Base-by-base conservation (phyloP, 2,888 invertebrate species). In the Philaethria dido region DNA sequence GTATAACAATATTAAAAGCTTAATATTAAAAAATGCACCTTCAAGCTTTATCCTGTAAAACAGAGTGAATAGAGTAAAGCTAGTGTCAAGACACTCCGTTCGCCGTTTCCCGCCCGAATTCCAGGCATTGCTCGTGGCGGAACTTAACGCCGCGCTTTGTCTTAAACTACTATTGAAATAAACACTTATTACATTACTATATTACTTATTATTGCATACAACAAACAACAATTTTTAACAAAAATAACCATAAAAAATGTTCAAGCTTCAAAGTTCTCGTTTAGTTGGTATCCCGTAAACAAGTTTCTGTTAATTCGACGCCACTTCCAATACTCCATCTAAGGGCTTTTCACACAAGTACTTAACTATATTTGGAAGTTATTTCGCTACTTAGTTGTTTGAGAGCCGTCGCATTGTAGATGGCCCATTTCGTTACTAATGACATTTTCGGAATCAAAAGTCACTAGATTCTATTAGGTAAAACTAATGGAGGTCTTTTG, bases 321-420 rank as follows among this genome's bases (percentile, higher is more conserved):
- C 60, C 60, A 57, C 42, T 57, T 60, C 45, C 60, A 60, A 60
- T 60, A 60, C 60, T 45, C 45, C 29, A 45, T 29, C 29, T 9
- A 60, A 60, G 60, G 60, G 60, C 60, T 60, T 60, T 60, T 20
- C 55, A 47, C 57, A 50, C 64, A 59, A 64, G 57, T 64, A 59
- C 64, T 48, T 64, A 64, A 64, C 64, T 64, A 64, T 57, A 64
- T 64, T 64, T 64, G 42, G 39, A 57, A 64, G 42, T 64, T 60
- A 60, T 45, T 64, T 64, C 57, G 42, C 48, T 64, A 59, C 64
- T 64, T 59, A 50, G 64, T 64, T 64, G 64, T 64, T 64, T 50
- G 64, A 50, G 64, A 64, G 57, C 64, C 36, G 50, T 62, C 62
- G 64, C 64, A 64, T 50, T 64, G 64, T 64, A 47, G 57, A 60